Conservation (phyloP, 2,888 invertebrate species). For the Drosophila prostipennis region DNA sequence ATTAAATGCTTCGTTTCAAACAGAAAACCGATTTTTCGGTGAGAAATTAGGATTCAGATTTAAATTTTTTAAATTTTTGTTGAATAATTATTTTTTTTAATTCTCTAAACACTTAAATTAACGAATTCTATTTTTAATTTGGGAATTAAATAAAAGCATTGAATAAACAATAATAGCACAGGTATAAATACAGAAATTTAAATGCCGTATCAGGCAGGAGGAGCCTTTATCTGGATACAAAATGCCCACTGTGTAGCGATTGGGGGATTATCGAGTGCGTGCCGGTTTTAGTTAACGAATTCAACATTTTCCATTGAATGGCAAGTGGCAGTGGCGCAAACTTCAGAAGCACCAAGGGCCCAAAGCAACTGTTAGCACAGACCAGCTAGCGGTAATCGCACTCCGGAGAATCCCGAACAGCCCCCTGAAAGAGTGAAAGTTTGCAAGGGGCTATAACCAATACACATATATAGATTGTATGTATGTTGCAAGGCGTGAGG, state of each 20-base stretch:
- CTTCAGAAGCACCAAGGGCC: slow-evolving; percentile 24
- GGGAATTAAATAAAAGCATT: no score
- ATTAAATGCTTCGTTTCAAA: no score
- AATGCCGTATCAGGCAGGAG: no score
- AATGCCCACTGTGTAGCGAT: slow-evolving; percentile 15
- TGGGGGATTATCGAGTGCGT: slow-evolving; percentile 48
- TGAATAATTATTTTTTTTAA: no score
- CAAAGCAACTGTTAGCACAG: slow-evolving; percentile 47
- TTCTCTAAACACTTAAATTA: no score
- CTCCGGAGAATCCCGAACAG: slow-evolving; percentile 28
- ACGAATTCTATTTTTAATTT: no score
- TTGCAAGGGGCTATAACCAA: background rate
- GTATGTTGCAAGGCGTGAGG: background rate
- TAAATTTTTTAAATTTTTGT: no score
- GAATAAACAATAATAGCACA: no score
- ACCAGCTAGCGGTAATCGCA: slow-evolving; percentile 34
- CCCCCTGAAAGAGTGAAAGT: slow-evolving; percentile 1
- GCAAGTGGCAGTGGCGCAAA: slow-evolving; percentile 39
- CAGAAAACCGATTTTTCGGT: no score
- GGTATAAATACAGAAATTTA: no score
- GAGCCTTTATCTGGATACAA: no score
- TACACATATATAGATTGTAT: background rate
- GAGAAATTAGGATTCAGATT: no score
- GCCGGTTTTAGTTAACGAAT: slow-evolving; percentile 39
- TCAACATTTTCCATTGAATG: slow-evolving; percentile 42